Conservation (phyloP, 2,888 invertebrate species). For the Acanthosoma haemorrhoidale region DNA sequence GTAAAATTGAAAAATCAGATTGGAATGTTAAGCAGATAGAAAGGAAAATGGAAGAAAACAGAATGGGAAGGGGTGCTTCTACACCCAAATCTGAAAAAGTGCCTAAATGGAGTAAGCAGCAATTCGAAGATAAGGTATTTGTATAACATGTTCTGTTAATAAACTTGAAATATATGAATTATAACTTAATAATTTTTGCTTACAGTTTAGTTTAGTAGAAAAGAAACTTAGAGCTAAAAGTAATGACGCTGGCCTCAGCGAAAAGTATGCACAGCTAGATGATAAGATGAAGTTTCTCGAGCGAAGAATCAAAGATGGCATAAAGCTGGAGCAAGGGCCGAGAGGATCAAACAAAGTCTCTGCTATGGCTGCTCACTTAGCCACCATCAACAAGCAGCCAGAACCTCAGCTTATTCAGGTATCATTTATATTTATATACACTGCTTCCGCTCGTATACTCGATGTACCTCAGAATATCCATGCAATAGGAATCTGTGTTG, state of each 20-base stretch:
- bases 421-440: neutral
- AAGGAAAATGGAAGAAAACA: slow-evolving; percentile 76
- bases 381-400: slow-evolving; percentile 52
- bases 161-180: neutral
- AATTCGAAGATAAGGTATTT: slow-evolving; percentile 51
- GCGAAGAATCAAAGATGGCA: slow-evolving; percentile 71
- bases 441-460: too few species aligned
- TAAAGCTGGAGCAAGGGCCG: slow-evolving; percentile 58
- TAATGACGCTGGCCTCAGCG: slow-evolving; percentile 51
- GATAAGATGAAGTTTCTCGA: slow-evolving; percentile 65
- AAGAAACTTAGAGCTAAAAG: slow-evolving; percentile 54
- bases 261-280: slow-evolving; percentile 69
- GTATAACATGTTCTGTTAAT: neutral
- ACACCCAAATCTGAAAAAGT: slow-evolving; percentile 62
- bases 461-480: too few species aligned
- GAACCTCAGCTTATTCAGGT: slow-evolving; percentile 46
- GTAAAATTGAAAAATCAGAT: slow-evolving; percentile 80
- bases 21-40: slow-evolving; percentile 90
- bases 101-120: slow-evolving; percentile 86
- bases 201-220: slow-evolving; percentile 57
- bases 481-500: too few species aligned
- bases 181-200: slow-evolving; percentile 45
- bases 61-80: slow-evolving; percentile 56
- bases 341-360: slow-evolving; percentile 72
- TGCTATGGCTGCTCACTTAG: slow-evolving; percentile 75